Base-by-base conservation (phyloP, 2,888 invertebrate species). In the Drosophila villosipedis region DNA sequence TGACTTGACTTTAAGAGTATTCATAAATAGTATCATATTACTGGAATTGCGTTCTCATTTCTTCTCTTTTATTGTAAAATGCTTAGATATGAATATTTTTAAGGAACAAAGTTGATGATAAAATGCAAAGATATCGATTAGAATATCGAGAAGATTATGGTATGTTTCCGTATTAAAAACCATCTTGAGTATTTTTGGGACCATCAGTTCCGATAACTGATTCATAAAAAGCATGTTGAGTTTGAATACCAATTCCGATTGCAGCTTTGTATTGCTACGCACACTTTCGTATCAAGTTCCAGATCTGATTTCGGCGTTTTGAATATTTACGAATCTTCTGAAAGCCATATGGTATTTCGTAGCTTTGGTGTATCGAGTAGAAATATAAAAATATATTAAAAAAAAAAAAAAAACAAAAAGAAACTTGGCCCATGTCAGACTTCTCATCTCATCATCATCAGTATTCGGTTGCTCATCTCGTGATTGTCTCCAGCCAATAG, bases 401-500 rank as follows among this genome's bases (percentile, higher is more conserved):
- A n/a, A 37, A 7, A 3, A 0, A 39, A 39, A 3, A 19, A n/a
- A 37, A 7, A 3, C 2, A 39, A 39, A 3, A 19, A 39, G 3
- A 0, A 1, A 19, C 3, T 19, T 39, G 19, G 1, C 7, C 19
- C 9, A 5, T 16, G 5, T 35, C 35, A 35, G 5, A 35, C 5
- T 5, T 14, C 14, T 19, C 39, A 19, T 19, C 39, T 19, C 39
- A 25, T 49, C 14, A 47, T 25, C 16, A 19, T 37, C 16, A 3
- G 19, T 37, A 14, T 35, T 7, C 2, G 9, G 0, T 50, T 19
- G 50, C 28, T 5, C 10, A 19, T 14, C 12, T n/a, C 2, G 19
- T 12, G 19, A 4, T 30, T 12, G 28, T 52, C 28, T 47, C 7
- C 19, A 39, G 22, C 12, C 31, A 35, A 22, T 19, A 82, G 82